A percentile compares a stretch with the other conserved stretches of the same genome.
These are phyloP conservation scores for Alaudala cheleensis DNA, from an alignment of 2,113 vertebrate genomes.

Conservation along the genomic window DNA sequence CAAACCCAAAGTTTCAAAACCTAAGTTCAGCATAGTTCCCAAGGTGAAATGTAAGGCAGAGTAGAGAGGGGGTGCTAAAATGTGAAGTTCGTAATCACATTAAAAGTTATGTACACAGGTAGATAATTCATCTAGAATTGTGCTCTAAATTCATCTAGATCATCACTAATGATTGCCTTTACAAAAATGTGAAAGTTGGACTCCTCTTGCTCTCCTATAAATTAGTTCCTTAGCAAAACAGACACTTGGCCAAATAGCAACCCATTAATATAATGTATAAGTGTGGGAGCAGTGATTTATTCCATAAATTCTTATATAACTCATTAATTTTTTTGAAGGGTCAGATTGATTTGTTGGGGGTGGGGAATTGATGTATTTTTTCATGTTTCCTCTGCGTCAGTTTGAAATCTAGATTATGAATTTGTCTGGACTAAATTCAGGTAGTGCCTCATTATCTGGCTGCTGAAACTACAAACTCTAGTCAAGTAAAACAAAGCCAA, in stretches of 20 bases:
- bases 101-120: not conserved
- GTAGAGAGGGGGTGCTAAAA: not conserved
- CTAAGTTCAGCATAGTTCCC: not conserved
- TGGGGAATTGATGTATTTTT: not conserved
- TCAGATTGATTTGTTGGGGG: not conserved
- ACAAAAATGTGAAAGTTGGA: not conserved
- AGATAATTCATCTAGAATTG: not conserved
- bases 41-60: not conserved
- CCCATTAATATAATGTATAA: not conserved
- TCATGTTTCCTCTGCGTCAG: not conserved
- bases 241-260: not conserved
- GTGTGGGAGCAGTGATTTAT: not conserved
- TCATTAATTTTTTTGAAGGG: not conserved
- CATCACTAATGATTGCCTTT: not conserved
- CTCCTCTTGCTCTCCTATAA: not conserved
- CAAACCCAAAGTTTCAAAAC: not conserved
- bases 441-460: not conserved
- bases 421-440: not conserved
- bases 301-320: not conserved
- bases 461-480: not conserved
- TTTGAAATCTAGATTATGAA: not conserved
- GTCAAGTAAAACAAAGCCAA: not conserved
- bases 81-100: not conserved
- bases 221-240: not conserved
- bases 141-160: not conserved